Base-by-base conservation (phyloP, 2,888 invertebrate species). In the Himalopsyche anomala region DNA sequence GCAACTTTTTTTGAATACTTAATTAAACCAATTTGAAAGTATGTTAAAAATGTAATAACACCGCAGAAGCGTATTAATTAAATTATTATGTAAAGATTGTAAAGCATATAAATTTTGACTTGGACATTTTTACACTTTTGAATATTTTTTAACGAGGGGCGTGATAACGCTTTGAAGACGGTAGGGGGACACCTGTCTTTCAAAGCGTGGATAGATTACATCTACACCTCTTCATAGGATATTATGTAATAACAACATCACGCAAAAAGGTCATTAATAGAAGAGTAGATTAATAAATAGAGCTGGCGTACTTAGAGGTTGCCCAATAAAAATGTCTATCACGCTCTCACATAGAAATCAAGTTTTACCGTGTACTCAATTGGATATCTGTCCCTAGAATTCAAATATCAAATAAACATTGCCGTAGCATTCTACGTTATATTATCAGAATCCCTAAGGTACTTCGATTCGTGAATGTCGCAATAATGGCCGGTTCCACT, bases 91-190 rank as follows among this genome's bases (percentile, higher is more conserved):
- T 56, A 56, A n/a, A 56, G 56, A 17, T 17, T 56, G 56, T 8
- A 19, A 62, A 19, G 11, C 28, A 19, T 62, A 9, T 62, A 9
- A 28, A 19, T 62, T 62, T 62, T 5, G 62, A 62, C 19, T 62
- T 19, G 19, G 62, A 19, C 19, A 62, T 62, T 62, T 62, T 56
- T 56, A 56, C n/a, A 56, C 56, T 5, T 56, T 62, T n/a, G 15
- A 62, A 19, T 51, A 51, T 62, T 62, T 28, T 56, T 62, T 62
- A 62, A 62, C 62, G 62, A 62, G 62, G 62, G 62, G 62, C 62
- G 62, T 62, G n/a, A 1, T 28, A 6, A 62, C 62, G 28, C 11
- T 56, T 62, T 28, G 11, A 62, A 62, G 62, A 62, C 62, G 28
- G 15, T 9, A n/a, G 28, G 19, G 62, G 62, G 62, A 62, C 62